Base-by-base conservation (phyloP, 2,113 vertebrate genomes). In the Protobothrops flavoviridis region DNA sequence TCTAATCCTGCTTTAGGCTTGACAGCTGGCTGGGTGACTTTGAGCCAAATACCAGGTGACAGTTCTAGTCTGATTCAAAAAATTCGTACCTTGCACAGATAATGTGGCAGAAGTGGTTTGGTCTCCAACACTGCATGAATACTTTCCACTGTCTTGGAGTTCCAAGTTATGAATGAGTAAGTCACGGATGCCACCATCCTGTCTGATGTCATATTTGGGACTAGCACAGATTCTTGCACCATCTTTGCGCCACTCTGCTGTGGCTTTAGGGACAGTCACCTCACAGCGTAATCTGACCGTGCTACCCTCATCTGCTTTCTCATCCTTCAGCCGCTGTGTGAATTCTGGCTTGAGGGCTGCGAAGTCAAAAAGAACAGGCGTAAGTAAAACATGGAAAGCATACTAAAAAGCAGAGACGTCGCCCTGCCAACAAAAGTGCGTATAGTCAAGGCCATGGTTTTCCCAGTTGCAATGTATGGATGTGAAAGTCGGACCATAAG, bases 71-170 rank as follows among this genome's bases (percentile, higher is more conserved):
- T 50, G 8, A 50, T 39, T 12, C 12, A 9, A 81, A 29, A 5
- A 0, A 0, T 2, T 92, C 97, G 96, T 98, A 98, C 99, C 99
- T 97, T 97, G 98, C 91, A 99, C 98, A 0, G 93, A 97, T 74
- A 99, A 96, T 3, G 95, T 97, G 39, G 98, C 98, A 10, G 96
- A 92, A 91, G 96, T 98, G 0, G 55, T 97, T 91, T 98, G 96
- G 90, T 98, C 98, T 1, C 98, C 98, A 93, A 97, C 98, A 53
- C 97, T 91, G 55, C 99, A 99, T 94, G 96, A 97, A 90, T 99
- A 99, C n/a, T 98, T 95, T 12, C 99, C 99, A 0, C 98, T 97
- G 94, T 99, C 99, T 10, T 98, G 96, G 1, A 98, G 97, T 94
- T 98, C 98, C 91, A 98, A 95, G 50, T 23, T 96, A 0, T 97